Evolutionary conservation across 2,797 vertebrate genomes (phyloP).

Genomic region (Thamnophis elegans): DNA sequence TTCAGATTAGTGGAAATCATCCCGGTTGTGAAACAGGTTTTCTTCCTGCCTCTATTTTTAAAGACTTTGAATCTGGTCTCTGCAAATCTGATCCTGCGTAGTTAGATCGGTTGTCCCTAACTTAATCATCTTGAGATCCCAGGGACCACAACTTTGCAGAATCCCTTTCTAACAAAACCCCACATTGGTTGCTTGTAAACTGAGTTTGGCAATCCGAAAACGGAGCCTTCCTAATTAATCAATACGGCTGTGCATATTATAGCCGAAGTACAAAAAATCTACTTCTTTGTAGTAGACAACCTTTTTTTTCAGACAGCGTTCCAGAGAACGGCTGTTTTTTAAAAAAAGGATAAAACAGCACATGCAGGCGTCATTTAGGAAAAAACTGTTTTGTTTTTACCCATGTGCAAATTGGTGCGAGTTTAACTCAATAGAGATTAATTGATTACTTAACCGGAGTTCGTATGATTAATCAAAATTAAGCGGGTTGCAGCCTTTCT

Average conservation of each 20-base stretch:
- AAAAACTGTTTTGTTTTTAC: not conserved
- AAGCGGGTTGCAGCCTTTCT: not conserved
- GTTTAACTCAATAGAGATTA: not conserved
- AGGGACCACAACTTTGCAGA: not conserved
- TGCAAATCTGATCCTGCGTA: not conserved
- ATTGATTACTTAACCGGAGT: not conserved
- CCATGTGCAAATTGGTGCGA: not conserved
- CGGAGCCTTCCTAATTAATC: not conserved
- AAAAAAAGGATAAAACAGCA: not conserved
- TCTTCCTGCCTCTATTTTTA: not conserved
- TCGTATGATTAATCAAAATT: slow-evolving; percentile 2
- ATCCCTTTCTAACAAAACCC: not conserved
- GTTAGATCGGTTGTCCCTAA: not conserved
- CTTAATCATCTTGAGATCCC: not conserved
- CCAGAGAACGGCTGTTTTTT: not conserved
- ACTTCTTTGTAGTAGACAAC: not conserved
- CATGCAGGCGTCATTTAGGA: not conserved
- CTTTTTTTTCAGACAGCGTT: not conserved
- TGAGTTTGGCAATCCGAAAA: not conserved
- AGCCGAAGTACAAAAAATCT: not conserved
- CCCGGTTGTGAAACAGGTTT: not conserved
- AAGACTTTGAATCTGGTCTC: not conserved
- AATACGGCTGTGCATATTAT: not conserved
- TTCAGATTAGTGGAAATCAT: not conserved
- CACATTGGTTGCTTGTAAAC: not conserved